These are phyloP conservation scores for Andrena haemorrhoa DNA, from an alignment of 2,888 invertebrate species.

Conservation along the genomic window DNA sequence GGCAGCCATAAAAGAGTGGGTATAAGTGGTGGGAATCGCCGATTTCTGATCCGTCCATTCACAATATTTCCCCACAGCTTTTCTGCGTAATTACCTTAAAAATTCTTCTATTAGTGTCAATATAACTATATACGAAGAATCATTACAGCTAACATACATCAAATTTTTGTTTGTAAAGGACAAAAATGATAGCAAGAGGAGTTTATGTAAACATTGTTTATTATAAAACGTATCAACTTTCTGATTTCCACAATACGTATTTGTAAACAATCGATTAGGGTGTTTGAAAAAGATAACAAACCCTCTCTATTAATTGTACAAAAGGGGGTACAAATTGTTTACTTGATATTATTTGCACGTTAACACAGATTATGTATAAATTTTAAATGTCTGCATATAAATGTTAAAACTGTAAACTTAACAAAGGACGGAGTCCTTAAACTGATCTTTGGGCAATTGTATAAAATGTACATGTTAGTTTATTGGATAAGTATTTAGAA, in stretches of 20 bases:
- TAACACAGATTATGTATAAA: constrained; percentile 41
- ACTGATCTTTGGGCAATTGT: constrained; percentile 69
- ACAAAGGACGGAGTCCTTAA: constrained; percentile 68
- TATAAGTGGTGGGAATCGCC: no score
- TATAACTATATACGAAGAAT: no score
- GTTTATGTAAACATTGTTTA: constrained; percentile 44
- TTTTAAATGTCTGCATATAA: constrained; percentile 20
- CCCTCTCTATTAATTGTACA: constrained; percentile 21
- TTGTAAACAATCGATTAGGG: constrained; percentile 20
- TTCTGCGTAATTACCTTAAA: no score
- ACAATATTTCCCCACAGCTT: no score
- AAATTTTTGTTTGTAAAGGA: neutral
- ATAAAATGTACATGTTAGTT: constrained; percentile 35
- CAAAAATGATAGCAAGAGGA: neutral
- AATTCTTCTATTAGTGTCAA: no score
- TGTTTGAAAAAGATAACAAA: neutral
- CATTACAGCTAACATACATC: no score
- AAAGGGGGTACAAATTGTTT: constrained; percentile 15
- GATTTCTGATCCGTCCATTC: no score
- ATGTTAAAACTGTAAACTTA: constrained; percentile 62
- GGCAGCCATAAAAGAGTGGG: no score
- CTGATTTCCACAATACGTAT: neutral
- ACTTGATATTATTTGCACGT: constrained; percentile 11
- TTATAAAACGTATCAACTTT: constrained; percentile 34
- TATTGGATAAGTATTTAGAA: constrained; percentile 78